Percentiles rank a stretch among this genome's conserved stretches.
Evolutionary conservation across 2,888 invertebrate genomes (phyloP).

Genomic region (Parelbella ahira): DNA sequence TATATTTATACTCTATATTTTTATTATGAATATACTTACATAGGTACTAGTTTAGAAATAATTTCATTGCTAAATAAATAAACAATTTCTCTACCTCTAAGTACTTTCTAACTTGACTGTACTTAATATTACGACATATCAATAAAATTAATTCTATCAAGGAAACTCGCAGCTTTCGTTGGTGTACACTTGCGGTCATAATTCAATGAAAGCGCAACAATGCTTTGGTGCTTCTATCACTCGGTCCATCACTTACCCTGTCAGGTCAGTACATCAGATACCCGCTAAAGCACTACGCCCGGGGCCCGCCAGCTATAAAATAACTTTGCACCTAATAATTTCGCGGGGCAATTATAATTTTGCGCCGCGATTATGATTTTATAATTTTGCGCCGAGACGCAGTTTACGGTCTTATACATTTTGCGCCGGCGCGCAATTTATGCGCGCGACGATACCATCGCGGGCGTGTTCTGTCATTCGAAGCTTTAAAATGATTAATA

Average conservation of each 20-base stretch:
- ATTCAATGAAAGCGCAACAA: conserved; percentile 40
- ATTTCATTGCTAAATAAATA: too few relatives aligned
- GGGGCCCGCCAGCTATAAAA: conserved; percentile 48
- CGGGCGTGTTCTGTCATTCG: conserved; percentile 27
- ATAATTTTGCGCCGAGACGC: conserved; percentile 22
- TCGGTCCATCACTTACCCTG: conserved; percentile 57
- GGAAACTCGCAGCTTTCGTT: conserved; percentile 20
- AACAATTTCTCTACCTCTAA: too few relatives aligned
- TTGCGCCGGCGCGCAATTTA: conserved; percentile 24
- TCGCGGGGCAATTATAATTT: conserved; percentile 44
- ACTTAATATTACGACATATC: conserved; percentile 10
- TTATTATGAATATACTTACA: too few relatives aligned
- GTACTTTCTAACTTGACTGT: too few relatives aligned
- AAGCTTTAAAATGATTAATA: conserved; percentile 13
- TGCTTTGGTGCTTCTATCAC: conserved; percentile 51
- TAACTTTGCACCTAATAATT: conserved; percentile 73
- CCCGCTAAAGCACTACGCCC: too few relatives aligned
- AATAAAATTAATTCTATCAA: conserved; percentile 18
- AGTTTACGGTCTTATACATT: conserved; percentile 27
- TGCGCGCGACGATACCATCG: conserved; percentile 26
- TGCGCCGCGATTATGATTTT: conserved; percentile 26
- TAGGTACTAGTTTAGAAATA: too few relatives aligned
- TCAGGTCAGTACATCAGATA: conserved; percentile 60
- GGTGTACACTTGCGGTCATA: conserved; percentile 44
- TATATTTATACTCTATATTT: too few relatives aligned